A percentile compares a stretch with the other conserved stretches of the same genome.
Conservation (phyloP, 2,113 vertebrate species). For the Tauraco erythrolophus region DNA sequence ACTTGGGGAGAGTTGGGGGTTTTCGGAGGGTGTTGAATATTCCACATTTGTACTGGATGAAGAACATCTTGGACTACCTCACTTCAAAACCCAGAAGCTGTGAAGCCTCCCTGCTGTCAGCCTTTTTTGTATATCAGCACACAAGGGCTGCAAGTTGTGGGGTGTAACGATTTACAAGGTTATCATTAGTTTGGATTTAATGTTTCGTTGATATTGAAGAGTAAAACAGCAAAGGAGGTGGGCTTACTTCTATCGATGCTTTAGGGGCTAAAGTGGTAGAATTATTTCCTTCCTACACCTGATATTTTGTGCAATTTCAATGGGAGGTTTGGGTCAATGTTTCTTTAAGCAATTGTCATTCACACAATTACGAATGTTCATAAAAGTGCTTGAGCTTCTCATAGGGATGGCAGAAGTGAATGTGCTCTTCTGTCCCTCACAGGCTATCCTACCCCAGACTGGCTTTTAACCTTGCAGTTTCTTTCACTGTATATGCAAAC, state of each 20-base stretch:
- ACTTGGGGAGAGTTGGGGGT: not conserved
- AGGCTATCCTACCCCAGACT: not conserved
- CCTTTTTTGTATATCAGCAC: too few species aligned
- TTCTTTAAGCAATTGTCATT: not conserved
- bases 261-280: not conserved
- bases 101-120: too few species aligned
- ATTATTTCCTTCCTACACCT: not conserved
- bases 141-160: not conserved
- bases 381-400: not conserved
- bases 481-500: not conserved
- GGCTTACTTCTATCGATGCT: not conserved
- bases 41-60: too few species aligned
- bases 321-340: not conserved
- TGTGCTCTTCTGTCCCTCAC: not conserved
- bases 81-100: too few species aligned
- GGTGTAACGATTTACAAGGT: not conserved
- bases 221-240: not conserved
- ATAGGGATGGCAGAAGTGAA: not conserved
- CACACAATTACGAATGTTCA: rapidly evolving
- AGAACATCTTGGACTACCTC: too few species aligned
- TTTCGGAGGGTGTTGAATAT: not conserved
- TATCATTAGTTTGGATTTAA: not conserved
- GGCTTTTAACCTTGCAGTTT: not conserved
- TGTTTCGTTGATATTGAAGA: not conserved
- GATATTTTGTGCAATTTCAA: not conserved